These are phyloP conservation scores for Todiramphus saurophagus DNA, from an alignment of 2,113 vertebrate species.

Conservation along the genomic window DNA sequence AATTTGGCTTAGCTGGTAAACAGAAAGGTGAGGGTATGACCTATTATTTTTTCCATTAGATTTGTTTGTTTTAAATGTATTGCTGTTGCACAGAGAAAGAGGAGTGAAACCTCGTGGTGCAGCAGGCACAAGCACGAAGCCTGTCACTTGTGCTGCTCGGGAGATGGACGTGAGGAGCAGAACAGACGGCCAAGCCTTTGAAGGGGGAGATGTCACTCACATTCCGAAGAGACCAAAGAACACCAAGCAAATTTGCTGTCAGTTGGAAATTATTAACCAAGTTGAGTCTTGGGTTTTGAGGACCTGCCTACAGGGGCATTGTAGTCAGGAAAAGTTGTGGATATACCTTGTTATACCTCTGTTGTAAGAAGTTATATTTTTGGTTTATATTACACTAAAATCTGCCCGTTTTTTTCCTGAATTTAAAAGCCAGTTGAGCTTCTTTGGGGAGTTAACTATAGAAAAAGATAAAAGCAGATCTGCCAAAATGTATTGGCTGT, in stretches of 20 bases:
- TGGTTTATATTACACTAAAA: background rate
- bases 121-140: rapidly evolving
- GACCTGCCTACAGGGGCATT: background rate
- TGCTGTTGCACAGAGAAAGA: background rate
- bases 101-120: background rate
- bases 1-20: background rate
- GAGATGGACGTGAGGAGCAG: background rate
- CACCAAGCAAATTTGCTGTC: background rate
- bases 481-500: background rate
- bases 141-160: background rate
- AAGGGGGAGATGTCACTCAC: background rate
- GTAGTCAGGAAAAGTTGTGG: background rate
- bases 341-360: background rate
- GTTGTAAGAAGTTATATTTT: background rate
- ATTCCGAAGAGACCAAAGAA: background rate
- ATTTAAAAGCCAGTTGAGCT: background rate
- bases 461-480: background rate
- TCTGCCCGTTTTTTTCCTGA: background rate
- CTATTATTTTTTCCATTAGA: background rate
- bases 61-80: background rate
- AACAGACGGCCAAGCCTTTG: background rate
- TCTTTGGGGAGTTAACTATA: background rate
- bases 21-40: background rate
- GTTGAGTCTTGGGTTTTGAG: background rate
- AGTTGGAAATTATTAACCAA: background rate